Evolutionary conservation across 2,888 invertebrate genomes (phyloP), one percentile per base, ranked within the genome.

Genomic region (Odontocolon sp.): DNA sequence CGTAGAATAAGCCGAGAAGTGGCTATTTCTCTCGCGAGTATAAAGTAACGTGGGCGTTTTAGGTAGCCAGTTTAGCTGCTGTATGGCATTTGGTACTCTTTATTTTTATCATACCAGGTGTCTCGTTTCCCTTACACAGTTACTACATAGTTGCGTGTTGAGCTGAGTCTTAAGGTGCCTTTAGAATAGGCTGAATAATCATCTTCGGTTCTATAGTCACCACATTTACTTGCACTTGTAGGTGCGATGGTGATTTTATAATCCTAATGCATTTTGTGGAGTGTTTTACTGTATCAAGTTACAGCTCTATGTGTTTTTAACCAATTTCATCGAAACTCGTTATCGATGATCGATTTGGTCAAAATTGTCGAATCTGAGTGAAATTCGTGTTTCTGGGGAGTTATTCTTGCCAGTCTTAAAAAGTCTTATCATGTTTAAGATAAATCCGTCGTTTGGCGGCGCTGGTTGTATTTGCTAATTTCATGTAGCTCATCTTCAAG

Each of bases 1-100:
- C 33, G 54, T 54, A 18, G 47, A 74, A 74, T 69, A 68, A 63
- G 56, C 45, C 50, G 56, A 66, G 71, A 76, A 67, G 56, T 67
- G 71, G 67, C 67, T 50, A 67, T 76, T 76, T 63, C 71, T 71
- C 56, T 67, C 5, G 61, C 54, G 66, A 61, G 67, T 71, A 40
- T 66, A 40, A 64, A 61, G 54, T 54, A 40, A 50, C 76, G 76
- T 76, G 71, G 76, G 76, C 61, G 67, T 50, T 76, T 56, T 23
- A 61, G 66, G 70, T 66, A 59, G 75, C 64, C 52, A 64, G 52
- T 61, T 42, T 31, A 16, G 74, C 50, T 59, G 57, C 64, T 42
- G 64, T 59, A 11, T 33, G 63, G 45, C 61, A 56, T 38, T 26
- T 61, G 61, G 14, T 16, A 54, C 52, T 18, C 52, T 45, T 14